phyloP scores from a whole-genome alignment of 2,113 vertebrate genomes.

The Phalacrocorax pelagicus region DNA sequence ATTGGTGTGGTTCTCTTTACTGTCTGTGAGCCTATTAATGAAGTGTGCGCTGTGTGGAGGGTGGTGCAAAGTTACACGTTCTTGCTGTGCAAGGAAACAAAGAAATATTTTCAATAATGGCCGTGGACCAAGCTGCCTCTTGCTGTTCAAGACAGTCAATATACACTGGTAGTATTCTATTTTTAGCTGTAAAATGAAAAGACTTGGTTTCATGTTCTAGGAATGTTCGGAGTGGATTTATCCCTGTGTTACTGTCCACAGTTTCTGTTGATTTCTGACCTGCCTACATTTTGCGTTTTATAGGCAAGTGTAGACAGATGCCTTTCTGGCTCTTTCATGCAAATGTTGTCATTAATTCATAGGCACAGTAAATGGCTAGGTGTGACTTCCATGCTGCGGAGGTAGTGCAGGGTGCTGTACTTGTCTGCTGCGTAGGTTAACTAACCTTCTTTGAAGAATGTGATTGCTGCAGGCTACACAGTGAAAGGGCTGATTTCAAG shows the following conservation, averaged over 20 bases:
- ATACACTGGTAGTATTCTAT: background rate
- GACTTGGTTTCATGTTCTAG: background rate
- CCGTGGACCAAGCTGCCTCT: background rate
- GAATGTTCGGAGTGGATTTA: background rate
- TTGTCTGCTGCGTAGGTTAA: background rate
- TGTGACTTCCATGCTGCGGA: background rate
- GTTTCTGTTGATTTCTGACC: background rate
- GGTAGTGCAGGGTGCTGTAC: background rate
- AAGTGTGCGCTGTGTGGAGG: background rate
- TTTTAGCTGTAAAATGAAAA: background rate
- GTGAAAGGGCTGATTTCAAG: background rate
- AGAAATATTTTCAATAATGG: background rate
- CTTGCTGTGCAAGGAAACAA: background rate
- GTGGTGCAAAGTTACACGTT: background rate
- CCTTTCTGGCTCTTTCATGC: background rate
- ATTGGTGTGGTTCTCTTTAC: background rate
- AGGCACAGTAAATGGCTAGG: too few relatives aligned
- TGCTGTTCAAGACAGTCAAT: background rate
- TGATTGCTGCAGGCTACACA: background rate
- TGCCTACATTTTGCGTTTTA: background rate
- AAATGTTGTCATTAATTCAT: background rate
- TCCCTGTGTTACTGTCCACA: background rate
- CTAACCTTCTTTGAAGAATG: background rate
- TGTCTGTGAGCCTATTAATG: background rate
- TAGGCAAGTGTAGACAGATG: background rate